A percentile compares a stretch with the other conserved stretches of the same genome.
These are phyloP conservation scores for Melanotaenia pygmaea DNA, from an alignment of 2,797 vertebrate species.

Conservation along the genomic window DNA sequence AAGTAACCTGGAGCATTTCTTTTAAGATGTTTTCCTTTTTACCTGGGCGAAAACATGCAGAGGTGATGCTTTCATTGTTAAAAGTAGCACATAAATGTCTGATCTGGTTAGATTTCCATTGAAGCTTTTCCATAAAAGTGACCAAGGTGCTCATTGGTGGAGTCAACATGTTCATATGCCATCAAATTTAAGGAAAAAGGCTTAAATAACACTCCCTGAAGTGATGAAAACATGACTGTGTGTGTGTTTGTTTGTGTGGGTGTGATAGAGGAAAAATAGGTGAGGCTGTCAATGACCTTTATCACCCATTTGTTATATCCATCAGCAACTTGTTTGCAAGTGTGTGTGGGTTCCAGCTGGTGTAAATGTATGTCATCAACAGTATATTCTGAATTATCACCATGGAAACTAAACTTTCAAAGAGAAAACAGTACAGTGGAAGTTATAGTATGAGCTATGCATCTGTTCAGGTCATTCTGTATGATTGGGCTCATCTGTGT, in stretches of 20 bases:
- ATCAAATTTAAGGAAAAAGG: neutral
- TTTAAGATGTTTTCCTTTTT: too few species aligned
- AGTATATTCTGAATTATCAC: slow-evolving; percentile 26
- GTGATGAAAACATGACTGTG: neutral
- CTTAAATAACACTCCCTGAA: neutral
- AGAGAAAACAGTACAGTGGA: slow-evolving; percentile 8
- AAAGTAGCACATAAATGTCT: too few species aligned
- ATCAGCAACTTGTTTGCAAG: slow-evolving; percentile 12
- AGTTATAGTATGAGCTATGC: neutral
- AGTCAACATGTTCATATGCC: neutral
- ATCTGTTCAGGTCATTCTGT: neutral
- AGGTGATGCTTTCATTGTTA: too few species aligned
- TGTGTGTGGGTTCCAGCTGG: neutral
- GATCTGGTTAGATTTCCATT: too few species aligned
- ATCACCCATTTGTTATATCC: slow-evolving; percentile 52
- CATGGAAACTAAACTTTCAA: slow-evolving; percentile 48
- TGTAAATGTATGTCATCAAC: slow-evolving; percentile 7
- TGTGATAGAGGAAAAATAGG: slow-evolving; percentile 18
- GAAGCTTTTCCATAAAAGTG: too few species aligned
- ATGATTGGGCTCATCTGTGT: neutral
- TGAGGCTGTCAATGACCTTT: slow-evolving; percentile 60
- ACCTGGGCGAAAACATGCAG: too few species aligned
- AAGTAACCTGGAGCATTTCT: too few species aligned
- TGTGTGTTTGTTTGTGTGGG: slow-evolving; percentile 13
- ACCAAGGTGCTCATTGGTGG: neutral